Percentiles rank a stretch among this genome's conserved stretches.
Conservation (phyloP, 2,797 vertebrate genomes). For the Crocidura indochinensis region DNA sequence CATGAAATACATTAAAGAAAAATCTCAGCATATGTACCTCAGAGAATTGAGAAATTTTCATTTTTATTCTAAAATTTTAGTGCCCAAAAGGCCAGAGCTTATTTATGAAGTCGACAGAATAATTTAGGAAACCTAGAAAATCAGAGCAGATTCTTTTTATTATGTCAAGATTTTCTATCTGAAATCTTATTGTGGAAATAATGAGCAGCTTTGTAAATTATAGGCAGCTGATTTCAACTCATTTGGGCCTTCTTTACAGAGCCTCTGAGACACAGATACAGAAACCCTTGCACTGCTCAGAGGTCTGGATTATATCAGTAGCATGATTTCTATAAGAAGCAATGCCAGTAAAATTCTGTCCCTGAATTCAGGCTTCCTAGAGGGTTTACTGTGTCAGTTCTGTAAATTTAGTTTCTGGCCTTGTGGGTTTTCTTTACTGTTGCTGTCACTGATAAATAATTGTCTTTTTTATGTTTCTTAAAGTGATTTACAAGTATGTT, state of each 20-base stretch:
- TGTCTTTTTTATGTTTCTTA: slow-evolving; percentile 14
- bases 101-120: slow-evolving; percentile 59
- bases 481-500: slow-evolving; percentile 12
- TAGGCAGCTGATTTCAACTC: slow-evolving; percentile 69
- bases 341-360: slow-evolving; percentile 53
- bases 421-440: slow-evolving; percentile 23
- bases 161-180: slow-evolving; percentile 22
- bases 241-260: slow-evolving; percentile 21
- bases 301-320: slow-evolving; percentile 62
- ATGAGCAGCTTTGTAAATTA: slow-evolving; percentile 70
- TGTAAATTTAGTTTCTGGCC: slow-evolving; percentile 57
- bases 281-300: slow-evolving; percentile 20
- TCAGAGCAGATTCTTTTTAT: slow-evolving; percentile 34
- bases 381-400: slow-evolving; percentile 36
- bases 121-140: slow-evolving; percentile 55
- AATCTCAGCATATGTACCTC: neutral
- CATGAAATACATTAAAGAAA: neutral
- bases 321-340: slow-evolving; percentile 47
- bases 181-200: slow-evolving; percentile 73
- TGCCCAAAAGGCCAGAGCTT: neutral
- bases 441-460: slow-evolving; percentile 52
- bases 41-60: slow-evolving; percentile 37
- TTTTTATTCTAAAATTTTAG: slow-evolving; percentile 61
- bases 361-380: neutral
- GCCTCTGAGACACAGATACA: slow-evolving; percentile 44